Evolutionary conservation across 1,140 invertebrate species (phyloP), one percentile per base, ranked within the genome.

Genomic region (Venturia canescens): DNA sequence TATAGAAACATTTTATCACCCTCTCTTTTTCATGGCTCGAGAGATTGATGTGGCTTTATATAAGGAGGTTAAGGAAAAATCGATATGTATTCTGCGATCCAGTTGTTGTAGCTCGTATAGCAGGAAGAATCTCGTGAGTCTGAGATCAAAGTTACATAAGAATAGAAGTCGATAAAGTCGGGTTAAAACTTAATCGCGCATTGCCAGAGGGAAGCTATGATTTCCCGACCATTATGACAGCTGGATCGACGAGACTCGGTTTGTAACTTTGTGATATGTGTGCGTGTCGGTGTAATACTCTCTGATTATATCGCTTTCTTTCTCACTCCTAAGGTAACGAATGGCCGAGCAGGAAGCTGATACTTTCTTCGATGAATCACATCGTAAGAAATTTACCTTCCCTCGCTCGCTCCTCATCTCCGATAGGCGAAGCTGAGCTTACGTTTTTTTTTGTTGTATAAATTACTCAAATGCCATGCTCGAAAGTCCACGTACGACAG

Each of bases 291-390:
- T 13, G 38, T 27, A 63, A 23, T 63, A 21, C 21, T 63, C 23
- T 23, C 23, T 63, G n/a, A 23, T 63, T 63, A 63, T 63, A 23
- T 23, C 15, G 18, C 60, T 63, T 26, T 63, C 60, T 63, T 6
- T 63, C 60, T 63, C 23, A 3, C 23, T 23, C 60, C 27, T 11
- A 15, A 23, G 23, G 23, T 63, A 18, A 26, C 23, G 13, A 23
- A 63, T 63, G 23, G 21, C 60, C 13, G 60, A 63, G 60, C 60
- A 63, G 60, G 60, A 63, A 63, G 60, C 60, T 63, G 60, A 63
- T n/a, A 63, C 60, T 63, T 63, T 63, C 60, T 63, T 63, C 60
- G 60, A 18, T 63, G 60, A 63, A 63, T 63, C 60, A 63, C 60
- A 26, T 27, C 60, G 60, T 63, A 26, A 63, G 23, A 63, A 13